A percentile compares a stretch with the other conserved stretches of the same genome.
Conservation (phyloP, 2,888 invertebrate genomes). For the Steinernema carpocapsae region DNA sequence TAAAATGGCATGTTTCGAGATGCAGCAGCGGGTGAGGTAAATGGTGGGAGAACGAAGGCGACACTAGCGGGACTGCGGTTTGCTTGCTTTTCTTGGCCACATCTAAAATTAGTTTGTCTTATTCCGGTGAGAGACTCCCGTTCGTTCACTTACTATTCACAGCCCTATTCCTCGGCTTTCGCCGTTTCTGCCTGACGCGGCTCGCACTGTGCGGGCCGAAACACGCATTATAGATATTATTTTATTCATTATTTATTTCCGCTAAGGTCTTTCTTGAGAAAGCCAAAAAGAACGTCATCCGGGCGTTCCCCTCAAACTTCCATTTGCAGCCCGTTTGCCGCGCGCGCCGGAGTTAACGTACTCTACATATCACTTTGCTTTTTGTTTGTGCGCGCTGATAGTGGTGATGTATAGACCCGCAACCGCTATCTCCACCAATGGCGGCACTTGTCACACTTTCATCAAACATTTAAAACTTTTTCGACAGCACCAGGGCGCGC, state of each 20-base stretch:
- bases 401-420: conserved; percentile 31
- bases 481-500: conserved; percentile 32
- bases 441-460: conserved; percentile 33
- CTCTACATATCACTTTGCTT: not conserved
- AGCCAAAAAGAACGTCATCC: not conserved
- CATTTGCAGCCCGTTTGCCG: too few relatives aligned
- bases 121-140: conserved; percentile 16
- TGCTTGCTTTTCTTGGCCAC: conserved; percentile 13
- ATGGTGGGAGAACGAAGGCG: conserved; percentile 6
- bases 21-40: conserved; percentile 12
- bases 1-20: conserved; percentile 25
- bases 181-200: too few relatives aligned
- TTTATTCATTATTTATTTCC: conserved; percentile 35
- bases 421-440: conserved; percentile 4
- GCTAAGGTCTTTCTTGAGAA: conserved; percentile 24
- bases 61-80: not conserved
- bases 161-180: not conserved
- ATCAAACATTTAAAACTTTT: conserved; percentile 33
- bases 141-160: conserved; percentile 17
- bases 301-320: too few relatives aligned
- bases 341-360: not conserved
- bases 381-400: conserved; percentile 25
- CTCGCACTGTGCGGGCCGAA: conserved; percentile 22
- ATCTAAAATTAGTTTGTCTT: conserved; percentile 25
- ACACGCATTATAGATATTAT: conserved; percentile 33